Evolutionary conservation across 1,140 invertebrate genomes (phyloP).

Genomic region (Musca vetustissima): DNA sequence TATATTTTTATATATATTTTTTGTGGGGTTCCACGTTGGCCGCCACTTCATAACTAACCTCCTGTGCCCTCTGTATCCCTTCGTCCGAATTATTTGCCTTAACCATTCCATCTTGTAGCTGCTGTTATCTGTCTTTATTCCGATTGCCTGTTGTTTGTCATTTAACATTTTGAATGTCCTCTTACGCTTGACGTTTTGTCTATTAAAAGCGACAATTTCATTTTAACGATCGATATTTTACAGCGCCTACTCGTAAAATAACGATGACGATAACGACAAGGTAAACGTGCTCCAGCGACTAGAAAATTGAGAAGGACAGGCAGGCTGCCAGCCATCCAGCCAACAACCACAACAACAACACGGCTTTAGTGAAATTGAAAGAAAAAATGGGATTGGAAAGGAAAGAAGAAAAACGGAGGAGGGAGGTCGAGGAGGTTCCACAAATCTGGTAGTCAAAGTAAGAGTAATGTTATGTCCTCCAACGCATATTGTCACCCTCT

Average conservation of each 20-base stretch:
- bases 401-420: neutral
- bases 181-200: neutral
- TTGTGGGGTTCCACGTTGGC: too few species aligned
- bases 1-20: too few species aligned
- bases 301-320: neutral
- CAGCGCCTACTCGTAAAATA: slow-evolving; percentile 17
- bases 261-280: slow-evolving; percentile 17
- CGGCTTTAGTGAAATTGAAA: too few species aligned
- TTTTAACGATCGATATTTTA: slow-evolving; percentile 28
- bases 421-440: neutral
- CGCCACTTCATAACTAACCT: too few species aligned
- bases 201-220: slow-evolving; percentile 12
- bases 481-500: slow-evolving; percentile 26
- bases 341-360: too few species aligned
- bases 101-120: too few species aligned
- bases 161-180: neutral
- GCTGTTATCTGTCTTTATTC: too few species aligned
- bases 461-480: slow-evolving; percentile 24
- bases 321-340: too few species aligned
- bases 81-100: too few species aligned
- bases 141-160: too few species aligned
- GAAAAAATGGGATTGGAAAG: too few species aligned
- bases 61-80: too few species aligned
- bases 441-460: slow-evolving; percentile 10
- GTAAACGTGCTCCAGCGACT: slow-evolving; percentile 13